These are phyloP conservation scores for Drosophila oshimai DNA, from an alignment of 1,140 invertebrate species.

Conservation along the genomic window DNA sequence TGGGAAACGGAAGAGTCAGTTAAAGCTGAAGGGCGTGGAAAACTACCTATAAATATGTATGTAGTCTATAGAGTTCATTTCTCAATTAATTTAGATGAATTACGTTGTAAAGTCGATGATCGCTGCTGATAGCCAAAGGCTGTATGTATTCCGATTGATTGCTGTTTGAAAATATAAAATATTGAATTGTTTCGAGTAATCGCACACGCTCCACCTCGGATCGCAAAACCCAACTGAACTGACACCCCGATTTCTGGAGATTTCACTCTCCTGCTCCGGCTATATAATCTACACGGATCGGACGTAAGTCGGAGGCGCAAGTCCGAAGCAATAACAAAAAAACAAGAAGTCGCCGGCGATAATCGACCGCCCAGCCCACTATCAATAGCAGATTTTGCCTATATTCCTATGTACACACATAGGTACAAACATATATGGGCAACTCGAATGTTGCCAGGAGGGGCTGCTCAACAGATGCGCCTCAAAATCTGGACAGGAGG, in stretches of 20 bases:
- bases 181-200: constrained; percentile 5
- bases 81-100: constrained; percentile 73
- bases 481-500: constrained; percentile 21
- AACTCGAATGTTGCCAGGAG: constrained; percentile 52
- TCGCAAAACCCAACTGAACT: constrained; percentile 27
- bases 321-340: constrained; percentile 20
- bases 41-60: constrained; percentile 34
- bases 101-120: constrained; percentile 41
- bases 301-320: constrained; percentile 10
- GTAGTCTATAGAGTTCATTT: constrained; percentile 20
- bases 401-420: neutral
- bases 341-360: constrained; percentile 31
- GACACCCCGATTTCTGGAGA: constrained; percentile 29
- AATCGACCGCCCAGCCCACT: constrained; percentile 34
- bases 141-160: constrained; percentile 21
- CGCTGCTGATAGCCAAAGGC: constrained; percentile 8
- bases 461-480: constrained; percentile 35
- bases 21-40: constrained; percentile 32
- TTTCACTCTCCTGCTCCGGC: constrained; percentile 15
- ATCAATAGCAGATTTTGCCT: constrained; percentile 37
- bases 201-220: constrained; percentile 33
- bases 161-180: neutral
- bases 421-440: neutral
- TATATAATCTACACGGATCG: constrained; percentile 24
- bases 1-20: neutral